Percentiles rank a stretch among this genome's conserved stretches.
phyloP scores from a whole-genome alignment of 2,113 vertebrate species.

The Sus scrofa region T2T-Sscrofa CM000812.6:289478001-289478500 shows the following conservation, averaged over 20 bases:
- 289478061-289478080: slow-evolving; percentile 97
- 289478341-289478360: slow-evolving; percentile 95
- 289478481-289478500: background rate
- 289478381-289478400: background rate
- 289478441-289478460: background rate
- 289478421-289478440: too few species aligned
- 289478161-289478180: slow-evolving; percentile 96
- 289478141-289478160: slow-evolving; percentile 97
- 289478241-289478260: background rate
- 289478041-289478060: slow-evolving; percentile 96
- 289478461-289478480: background rate
- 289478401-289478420: background rate
- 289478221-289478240: background rate
- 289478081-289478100: slow-evolving; percentile 97
- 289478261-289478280: background rate
- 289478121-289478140: slow-evolving; percentile 98
- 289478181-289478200: slow-evolving; percentile 90
- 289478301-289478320: slow-evolving; percentile 96
- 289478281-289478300: slow-evolving; percentile 8
- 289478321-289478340: slow-evolving; percentile 94
- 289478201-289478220: accelerated
- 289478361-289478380: slow-evolving; percentile 88
- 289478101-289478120: slow-evolving; percentile 93
- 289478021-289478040: slow-evolving; percentile 96
- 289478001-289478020: slow-evolving; percentile 79